Percentiles rank a stretch among this genome's conserved stretches.
Evolutionary conservation across 2,888 invertebrate genomes (phyloP).

Genomic region (Cynaeus angustus): DNA sequence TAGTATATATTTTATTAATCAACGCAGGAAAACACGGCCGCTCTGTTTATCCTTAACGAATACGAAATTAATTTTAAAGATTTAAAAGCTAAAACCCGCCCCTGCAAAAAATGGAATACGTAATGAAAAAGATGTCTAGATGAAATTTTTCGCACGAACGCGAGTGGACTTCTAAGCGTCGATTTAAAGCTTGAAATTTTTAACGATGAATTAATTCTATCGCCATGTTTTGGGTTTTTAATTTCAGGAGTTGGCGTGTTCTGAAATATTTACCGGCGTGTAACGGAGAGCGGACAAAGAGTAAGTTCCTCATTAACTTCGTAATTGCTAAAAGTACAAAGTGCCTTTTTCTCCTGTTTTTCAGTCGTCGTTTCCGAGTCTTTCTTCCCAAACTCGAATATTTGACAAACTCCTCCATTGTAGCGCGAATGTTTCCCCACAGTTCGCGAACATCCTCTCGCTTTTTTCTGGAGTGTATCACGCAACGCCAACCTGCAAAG

Average conservation of each 20-base stretch:
- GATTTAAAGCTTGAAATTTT: constrained; percentile 47
- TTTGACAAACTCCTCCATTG: too few relatives aligned
- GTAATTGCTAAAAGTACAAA: too few relatives aligned
- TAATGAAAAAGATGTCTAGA: constrained; percentile 53
- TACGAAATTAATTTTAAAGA: constrained; percentile 58
- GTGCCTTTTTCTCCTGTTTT: too few relatives aligned
- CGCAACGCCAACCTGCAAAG: constrained; percentile 59
- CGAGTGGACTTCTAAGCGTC: constrained; percentile 45
- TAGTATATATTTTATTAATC: constrained; percentile 41
- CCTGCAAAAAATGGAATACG: constrained; percentile 50
- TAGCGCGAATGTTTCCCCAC: too few relatives aligned
- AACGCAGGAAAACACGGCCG: constrained; percentile 39
- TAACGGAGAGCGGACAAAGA: not conserved
- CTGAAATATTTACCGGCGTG: constrained; percentile 7
- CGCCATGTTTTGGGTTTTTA: constrained; percentile 41
- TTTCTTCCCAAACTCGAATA: too few relatives aligned
- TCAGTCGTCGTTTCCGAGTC: too few relatives aligned
- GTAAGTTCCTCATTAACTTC: not conserved
- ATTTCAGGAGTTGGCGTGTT: constrained; percentile 1
- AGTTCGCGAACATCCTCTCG: too few relatives aligned
- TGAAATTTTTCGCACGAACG: constrained; percentile 49
- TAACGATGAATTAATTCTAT: constrained; percentile 43
- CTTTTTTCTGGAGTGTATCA: constrained; percentile 1
- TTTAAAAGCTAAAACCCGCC: constrained; percentile 53
- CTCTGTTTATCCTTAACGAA: constrained; percentile 51